Base-by-base conservation (phyloP, 2,888 invertebrate genomes). In the Drosophila limbata region DNA sequence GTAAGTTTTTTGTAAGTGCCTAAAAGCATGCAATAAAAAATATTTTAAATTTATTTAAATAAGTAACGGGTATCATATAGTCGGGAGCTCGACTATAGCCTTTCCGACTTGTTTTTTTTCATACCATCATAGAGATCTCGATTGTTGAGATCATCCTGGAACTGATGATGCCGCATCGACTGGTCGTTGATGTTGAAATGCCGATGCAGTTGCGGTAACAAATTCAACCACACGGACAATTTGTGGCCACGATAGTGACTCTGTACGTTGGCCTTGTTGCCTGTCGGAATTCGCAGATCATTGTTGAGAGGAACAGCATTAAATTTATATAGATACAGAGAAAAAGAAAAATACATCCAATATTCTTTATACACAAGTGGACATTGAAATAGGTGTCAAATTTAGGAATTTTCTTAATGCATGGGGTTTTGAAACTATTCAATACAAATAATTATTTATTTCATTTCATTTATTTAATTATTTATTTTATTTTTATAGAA, bases 181-280 rank as follows among this genome's bases (percentile, higher is more conserved):
- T 96, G 95, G 90, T 97, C 97, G 75, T 94, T 94, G 10, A 94
- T 93, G 75, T 95, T 94, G 19, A 97, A 97, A 11, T 97, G 96
- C 67, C 96, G 94, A 92, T 98, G 98, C 59, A 98, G 94, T 91
- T 98, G 97, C 57, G 98, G 98, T 90, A 98, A 96, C 56, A 98
- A 94, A 80, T 97, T 97, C 72, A 98, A 93, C 98, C 98, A 98
- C 91, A 98, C 94, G 39, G 98, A 97, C 94, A 98, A 95, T 93
- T 98, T 97, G 94, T 98, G 98, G 47, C 98, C 98, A 42, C 98
- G 95, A 93, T 98, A 98, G 93, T 98, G 98, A 90, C 97, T 96
- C 79, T 96, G 95, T 93, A 97, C 95, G 92, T 96, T 96, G 33
- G 96, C 95, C 89, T 95, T 95, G 84, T 93, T 94, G 90, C 95